Conservation (phyloP, 2,797 vertebrate genomes). For the Pangasius djambal region DNA sequence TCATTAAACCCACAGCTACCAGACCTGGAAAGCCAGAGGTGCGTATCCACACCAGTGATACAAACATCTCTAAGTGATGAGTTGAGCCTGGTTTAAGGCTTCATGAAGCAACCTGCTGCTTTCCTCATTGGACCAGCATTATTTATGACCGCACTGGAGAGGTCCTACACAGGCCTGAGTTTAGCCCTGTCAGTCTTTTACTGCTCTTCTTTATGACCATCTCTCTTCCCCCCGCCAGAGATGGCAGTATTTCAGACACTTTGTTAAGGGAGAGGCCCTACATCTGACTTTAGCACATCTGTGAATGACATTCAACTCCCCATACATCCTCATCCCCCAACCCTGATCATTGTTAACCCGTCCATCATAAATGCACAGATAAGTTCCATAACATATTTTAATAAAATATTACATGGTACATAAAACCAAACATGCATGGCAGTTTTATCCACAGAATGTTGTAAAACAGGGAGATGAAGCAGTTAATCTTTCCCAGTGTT, state of each 20-base stretch:
- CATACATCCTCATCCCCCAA: conserved; percentile 12
- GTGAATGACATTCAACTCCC: conserved; percentile 51
- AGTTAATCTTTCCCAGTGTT: conserved; percentile 34
- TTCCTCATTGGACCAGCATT: conserved; percentile 16
- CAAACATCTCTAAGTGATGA: background rate
- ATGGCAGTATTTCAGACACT: conserved; percentile 51
- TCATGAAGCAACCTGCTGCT: conserved; percentile 34
- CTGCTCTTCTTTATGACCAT: conserved; percentile 41
- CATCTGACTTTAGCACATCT: conserved; percentile 46
- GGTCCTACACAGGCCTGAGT: conserved; percentile 31
- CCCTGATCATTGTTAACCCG: conserved; percentile 37
- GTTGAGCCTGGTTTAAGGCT: conserved; percentile 26
- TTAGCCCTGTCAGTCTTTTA: conserved; percentile 50
- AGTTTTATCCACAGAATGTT: conserved; percentile 43
- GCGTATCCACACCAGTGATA: background rate
- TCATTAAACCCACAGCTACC: conserved; percentile 39
- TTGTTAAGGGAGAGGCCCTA: conserved; percentile 33
- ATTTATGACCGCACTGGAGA: conserved; percentile 31
- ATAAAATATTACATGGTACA: conserved; percentile 36
- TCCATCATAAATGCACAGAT: conserved; percentile 33
- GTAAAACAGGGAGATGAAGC: conserved; percentile 36
- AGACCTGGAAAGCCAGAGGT: conserved; percentile 29
- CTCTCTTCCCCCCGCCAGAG: conserved; percentile 22
- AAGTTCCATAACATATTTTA: conserved; percentile 36
- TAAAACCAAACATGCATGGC: conserved; percentile 35